Evolutionary conservation across 2,113 vertebrate species (phyloP).

Genomic region (Anhinga anhinga): DNA sequence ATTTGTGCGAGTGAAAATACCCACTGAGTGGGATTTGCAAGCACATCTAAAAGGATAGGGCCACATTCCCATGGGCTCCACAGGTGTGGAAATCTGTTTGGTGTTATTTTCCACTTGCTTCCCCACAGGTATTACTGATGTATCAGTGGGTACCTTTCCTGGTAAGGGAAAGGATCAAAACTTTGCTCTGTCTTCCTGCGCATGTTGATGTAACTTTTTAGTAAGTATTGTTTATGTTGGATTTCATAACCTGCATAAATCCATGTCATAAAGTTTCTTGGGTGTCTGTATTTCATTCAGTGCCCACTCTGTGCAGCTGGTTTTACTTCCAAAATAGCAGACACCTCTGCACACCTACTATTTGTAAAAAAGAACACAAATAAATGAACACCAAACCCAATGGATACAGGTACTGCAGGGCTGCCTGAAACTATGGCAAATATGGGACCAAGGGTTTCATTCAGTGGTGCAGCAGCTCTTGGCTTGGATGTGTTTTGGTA

Average conservation of each 20-base stretch:
- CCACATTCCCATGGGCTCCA: background rate
- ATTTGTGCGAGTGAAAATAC: background rate
- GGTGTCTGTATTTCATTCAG: background rate
- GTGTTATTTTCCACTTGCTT: background rate
- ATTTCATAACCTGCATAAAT: background rate
- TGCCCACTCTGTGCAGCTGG: background rate
- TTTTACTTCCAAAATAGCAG: background rate
- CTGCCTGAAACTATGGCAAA: background rate
- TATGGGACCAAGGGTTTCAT: background rate
- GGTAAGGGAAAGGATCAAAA: background rate
- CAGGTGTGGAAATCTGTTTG: background rate
- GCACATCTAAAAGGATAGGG: background rate
- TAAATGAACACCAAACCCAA: background rate
- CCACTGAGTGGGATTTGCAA: background rate
- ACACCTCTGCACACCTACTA: background rate
- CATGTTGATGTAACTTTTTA: background rate
- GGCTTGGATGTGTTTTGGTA: accelerated
- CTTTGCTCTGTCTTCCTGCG: background rate
- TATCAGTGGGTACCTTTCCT: background rate
- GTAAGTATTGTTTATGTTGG: background rate
- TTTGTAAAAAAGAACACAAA: background rate
- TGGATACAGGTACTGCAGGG: background rate
- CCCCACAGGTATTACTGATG: background rate
- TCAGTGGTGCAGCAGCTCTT: background rate
- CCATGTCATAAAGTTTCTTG: background rate